Percentiles rank a stretch among this genome's conserved stretches.
Evolutionary conservation across 2,797 vertebrate species (phyloP).

Genomic region (Spheniscus humboldti): DNA sequence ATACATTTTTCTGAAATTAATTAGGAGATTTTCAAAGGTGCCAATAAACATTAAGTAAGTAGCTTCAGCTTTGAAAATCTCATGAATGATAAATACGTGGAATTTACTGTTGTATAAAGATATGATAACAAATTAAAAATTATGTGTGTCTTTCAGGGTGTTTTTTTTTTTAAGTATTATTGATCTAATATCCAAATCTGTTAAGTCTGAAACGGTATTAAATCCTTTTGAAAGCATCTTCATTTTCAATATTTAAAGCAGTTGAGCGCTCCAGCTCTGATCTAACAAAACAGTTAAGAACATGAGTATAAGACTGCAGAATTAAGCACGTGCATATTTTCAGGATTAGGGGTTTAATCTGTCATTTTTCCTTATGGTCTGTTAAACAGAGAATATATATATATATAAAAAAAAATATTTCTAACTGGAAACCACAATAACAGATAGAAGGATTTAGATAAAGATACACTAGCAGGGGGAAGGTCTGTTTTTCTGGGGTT

Average conservation of each 20-base stretch:
- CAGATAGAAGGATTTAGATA: background rate
- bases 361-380: conserved; percentile 5
- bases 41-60: background rate
- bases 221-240: conserved; percentile 34
- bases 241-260: conserved; percentile 21
- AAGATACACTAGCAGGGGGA: background rate
- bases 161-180: background rate
- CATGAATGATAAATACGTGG: background rate
- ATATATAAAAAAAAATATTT: background rate
- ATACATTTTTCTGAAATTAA: background rate
- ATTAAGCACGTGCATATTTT: conserved; percentile 16
- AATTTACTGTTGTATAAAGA: background rate
- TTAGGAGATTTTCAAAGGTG: background rate
- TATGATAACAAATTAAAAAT: background rate
- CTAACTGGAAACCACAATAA: background rate
- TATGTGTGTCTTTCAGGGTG: background rate
- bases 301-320: conserved; percentile 28
- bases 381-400: background rate
- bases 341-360: conserved; percentile 39
- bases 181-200: conserved; percentile 14
- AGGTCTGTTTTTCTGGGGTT: background rate
- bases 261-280: conserved; percentile 4
- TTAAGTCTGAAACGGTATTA: conserved; percentile 16
- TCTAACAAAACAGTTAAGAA: conserved; percentile 47
- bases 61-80: conserved; percentile 4